These are phyloP conservation scores for Pica pica DNA, from an alignment of 2,113 vertebrate genomes.

Conservation along the genomic window DNA sequence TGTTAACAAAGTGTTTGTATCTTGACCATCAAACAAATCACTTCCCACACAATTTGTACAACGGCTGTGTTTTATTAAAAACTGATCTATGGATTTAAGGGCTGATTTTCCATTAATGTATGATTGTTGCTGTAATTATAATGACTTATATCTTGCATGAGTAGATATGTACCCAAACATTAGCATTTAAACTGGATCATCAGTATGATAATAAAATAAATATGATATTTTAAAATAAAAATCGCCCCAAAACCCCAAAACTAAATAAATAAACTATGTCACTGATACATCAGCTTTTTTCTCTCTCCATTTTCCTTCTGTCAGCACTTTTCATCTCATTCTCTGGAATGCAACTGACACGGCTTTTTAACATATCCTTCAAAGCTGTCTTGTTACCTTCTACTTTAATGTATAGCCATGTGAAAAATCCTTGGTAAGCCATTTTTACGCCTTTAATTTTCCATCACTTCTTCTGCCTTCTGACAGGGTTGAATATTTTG, in stretches of 20 bases:
- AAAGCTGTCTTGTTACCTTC: conserved; percentile 49
- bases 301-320: conserved; percentile 14
- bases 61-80: neutral
- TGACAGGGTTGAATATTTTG: neutral
- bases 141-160: conserved; percentile 28
- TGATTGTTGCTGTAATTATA: conserved; percentile 23
- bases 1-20: neutral
- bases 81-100: neutral
- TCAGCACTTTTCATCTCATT: conserved; percentile 14
- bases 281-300: conserved; percentile 5
- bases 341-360: neutral
- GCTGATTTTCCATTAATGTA: neutral
- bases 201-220: conserved; percentile 11
- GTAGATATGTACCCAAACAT: conserved; percentile 33
- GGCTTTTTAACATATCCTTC: conserved; percentile 46
- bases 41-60: neutral
- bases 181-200: conserved; percentile 38
- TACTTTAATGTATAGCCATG: conserved; percentile 32
- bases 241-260: rapidly evolving
- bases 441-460: conserved; percentile 36
- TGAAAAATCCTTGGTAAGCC: conserved; percentile 13
- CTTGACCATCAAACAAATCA: neutral
- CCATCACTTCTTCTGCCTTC: neutral
- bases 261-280: neutral
- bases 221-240: neutral